These are phyloP conservation scores for Petrocephalus schoutedeni DNA, from an alignment of 2,797 vertebrate species.

Conservation along the genomic window DNA sequence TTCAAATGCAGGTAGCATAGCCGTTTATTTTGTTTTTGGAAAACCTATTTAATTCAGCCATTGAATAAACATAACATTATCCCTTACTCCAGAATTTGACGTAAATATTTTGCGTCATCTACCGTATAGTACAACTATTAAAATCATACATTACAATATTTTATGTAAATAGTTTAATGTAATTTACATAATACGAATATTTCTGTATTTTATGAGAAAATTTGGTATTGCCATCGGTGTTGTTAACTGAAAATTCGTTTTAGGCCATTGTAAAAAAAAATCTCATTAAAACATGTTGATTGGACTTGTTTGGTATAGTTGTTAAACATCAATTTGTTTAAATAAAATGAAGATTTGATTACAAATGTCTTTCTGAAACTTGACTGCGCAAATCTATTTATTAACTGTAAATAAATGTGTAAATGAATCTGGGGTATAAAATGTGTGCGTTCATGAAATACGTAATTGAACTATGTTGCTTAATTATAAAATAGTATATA, in stretches of 20 bases:
- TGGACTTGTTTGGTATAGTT: background rate
- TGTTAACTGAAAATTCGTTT: background rate
- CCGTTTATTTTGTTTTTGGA: constrained; percentile 4
- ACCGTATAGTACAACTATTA: background rate
- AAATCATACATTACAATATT: background rate
- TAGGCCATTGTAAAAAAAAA: background rate
- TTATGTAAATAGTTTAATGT: background rate
- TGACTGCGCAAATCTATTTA: background rate
- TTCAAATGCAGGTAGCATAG: background rate
- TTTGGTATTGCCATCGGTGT: background rate
- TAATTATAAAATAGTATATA: background rate
- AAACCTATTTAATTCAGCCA: background rate
- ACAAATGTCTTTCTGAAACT: background rate
- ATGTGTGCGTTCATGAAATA: background rate
- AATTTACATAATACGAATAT: background rate
- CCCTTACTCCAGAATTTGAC: background rate
- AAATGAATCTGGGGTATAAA: background rate
- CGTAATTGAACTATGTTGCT: background rate
- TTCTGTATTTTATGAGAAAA: background rate
- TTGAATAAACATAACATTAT: background rate
- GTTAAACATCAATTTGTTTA: background rate
- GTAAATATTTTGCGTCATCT: background rate
- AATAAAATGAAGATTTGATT: background rate
- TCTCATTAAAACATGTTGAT: background rate
- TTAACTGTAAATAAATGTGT: background rate